Evolutionary conservation across 2,113 vertebrate genomes (phyloP), one percentile per base, ranked within the genome.

Genomic region (Maccullochella peelii): DNA sequence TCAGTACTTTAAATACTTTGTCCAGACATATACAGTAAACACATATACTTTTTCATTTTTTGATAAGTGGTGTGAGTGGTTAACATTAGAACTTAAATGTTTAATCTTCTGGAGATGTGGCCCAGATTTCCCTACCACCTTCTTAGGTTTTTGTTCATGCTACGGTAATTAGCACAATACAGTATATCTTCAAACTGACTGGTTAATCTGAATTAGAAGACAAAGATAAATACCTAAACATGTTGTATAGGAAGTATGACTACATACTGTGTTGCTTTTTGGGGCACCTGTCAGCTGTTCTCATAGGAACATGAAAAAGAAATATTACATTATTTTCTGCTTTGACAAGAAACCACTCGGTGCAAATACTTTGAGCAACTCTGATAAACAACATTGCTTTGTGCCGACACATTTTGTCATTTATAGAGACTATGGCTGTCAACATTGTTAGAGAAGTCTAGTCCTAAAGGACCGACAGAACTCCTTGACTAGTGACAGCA

Each of bases 381-480:
- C 42, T 71, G 71, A 84, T 84, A 50, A 36, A 36, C 66, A 76
- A 27, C 72, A 57, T 52, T 59, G 72, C 25, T 82, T 77, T 82
- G 79, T 80, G 82, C 62, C 58, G 79, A 82, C 79, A 82, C 2
- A 79, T 54, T 71, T 38, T 40, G 63, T 87, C 27, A 50, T 66
- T 77, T 66, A 62, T 71, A 33, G 79, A 49, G 11, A 72, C 62
- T 50, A 5, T 3, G 12, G 79, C 79, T 86, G 76, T 82, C 84
- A 80, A 8, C 68, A 7, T 27, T 49, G 58, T 40, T 23, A 78
- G 30, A 77, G 54, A 36, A 30, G 62, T 75, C 16, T 8, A 8
- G 14, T 81, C 73, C 80, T 82, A 80, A 74, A 74, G 61, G 49
- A 82, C 58, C 73, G 76, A 88, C 54, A 75, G n/a, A 80, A 14